Evolutionary conservation across 2,888 invertebrate genomes (phyloP).

Genomic region (Drosophila antonietae): DNA sequence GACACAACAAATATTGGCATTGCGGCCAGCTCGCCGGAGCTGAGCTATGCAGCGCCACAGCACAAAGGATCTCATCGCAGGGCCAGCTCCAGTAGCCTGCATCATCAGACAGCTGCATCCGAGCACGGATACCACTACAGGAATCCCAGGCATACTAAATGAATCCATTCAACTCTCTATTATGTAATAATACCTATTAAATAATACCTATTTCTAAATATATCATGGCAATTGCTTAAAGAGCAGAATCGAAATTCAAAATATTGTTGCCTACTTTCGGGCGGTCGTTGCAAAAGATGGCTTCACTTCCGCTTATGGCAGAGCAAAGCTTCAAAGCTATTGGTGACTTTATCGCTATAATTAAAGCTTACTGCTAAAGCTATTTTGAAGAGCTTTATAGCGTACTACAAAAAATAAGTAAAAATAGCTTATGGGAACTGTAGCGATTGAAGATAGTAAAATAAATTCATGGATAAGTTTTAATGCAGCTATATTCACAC

Average conservation of each 20-base stretch:
- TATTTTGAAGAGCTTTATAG: conserved; percentile 41
- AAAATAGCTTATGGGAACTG: too few relatives aligned
- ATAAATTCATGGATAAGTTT: too few relatives aligned
- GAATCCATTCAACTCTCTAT: neutral
- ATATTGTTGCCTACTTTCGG: conserved; percentile 42
- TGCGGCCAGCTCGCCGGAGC: conserved; percentile 50
- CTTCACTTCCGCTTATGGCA: conserved; percentile 48
- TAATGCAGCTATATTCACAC: too few relatives aligned
- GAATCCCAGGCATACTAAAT: conserved; percentile 55
- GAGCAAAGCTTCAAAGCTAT: conserved; percentile 28
- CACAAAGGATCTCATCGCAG: conserved; percentile 29
- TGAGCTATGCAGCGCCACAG: conserved; percentile 53
- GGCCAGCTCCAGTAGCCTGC: conserved; percentile 8
- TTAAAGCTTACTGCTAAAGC: conserved; percentile 4
- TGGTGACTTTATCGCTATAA: neutral
- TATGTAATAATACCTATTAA: conserved; percentile 13
- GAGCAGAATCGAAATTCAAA: conserved; percentile 42
- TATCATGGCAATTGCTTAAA: conserved; percentile 65
- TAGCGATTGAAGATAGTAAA: too few relatives aligned
- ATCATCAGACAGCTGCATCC: conserved; percentile 40
- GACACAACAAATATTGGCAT: conserved; percentile 42
- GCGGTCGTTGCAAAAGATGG: neutral
- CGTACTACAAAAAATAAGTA: neutral
- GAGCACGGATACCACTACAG: conserved; percentile 69
- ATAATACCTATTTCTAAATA: conserved; percentile 24